Base-by-base conservation (phyloP, 1,140 invertebrate species). In the Lordiphosa mommai region DNA sequence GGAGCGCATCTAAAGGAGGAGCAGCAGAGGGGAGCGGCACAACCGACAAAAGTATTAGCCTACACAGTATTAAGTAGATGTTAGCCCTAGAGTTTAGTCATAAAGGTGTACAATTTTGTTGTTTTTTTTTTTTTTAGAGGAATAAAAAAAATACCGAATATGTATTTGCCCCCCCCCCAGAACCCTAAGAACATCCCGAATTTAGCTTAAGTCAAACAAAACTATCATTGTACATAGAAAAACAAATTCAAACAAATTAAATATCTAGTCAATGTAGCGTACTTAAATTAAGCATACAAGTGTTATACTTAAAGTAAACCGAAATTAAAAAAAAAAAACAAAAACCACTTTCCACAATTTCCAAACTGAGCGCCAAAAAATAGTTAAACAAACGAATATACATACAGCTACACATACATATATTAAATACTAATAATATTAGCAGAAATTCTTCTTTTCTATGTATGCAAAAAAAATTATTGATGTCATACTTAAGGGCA, bases 221-320 rank as follows among this genome's bases (percentile, higher is more conserved):
- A 47, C 12, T 68, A 68, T 68, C 65, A 67, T 49, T 68, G 65
- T 68, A 65, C 20, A 66, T 67, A 67, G 20, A 38, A 56, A 38
- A 64, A 27, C 14, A 48, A 30, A 27, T 8, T 29, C 59, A 41
- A 32, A 71, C 55, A 70, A 66, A 82, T 70, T 10, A 50, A 46
- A 36, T 55, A 30, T 29, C 55, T 68, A 79, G 73, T 77, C 63
- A 74, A 80, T 74, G 60, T 70, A 79, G 69, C 32, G 9, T n/a
- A 46, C 7, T 33, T 17, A 40, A 41, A 34, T 8, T 10, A 46
- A 38, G 32, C 27, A 32, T 52, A 37, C 14, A 49, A 55, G 41
- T 48, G 41, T 51, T 68, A 59, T 52, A 49, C 41, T 36, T n/a
- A 49, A 59, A 65, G 66, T 41, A 65, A 52, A 34, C 34, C 20